phyloP scores from a whole-genome alignment of 2,113 vertebrate species.

The Campylomormyrus numenius region DNA sequence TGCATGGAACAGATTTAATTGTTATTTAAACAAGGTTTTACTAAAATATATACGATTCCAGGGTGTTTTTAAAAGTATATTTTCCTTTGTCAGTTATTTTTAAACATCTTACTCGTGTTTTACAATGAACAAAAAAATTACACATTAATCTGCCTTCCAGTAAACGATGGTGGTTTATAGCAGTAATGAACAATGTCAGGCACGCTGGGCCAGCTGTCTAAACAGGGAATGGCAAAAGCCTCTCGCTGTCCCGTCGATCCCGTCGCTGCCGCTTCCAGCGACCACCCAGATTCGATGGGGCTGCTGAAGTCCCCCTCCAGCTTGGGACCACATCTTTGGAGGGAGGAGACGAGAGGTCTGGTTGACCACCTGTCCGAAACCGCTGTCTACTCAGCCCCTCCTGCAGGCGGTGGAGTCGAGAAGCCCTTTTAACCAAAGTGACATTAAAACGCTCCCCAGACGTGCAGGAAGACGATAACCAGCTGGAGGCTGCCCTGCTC shows the following conservation, averaged over 20 bases:
- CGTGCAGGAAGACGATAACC: not conserved
- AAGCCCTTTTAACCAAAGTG: slow-evolving; percentile 13
- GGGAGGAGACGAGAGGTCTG: slow-evolving; percentile 2
- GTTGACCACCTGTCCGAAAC: not conserved
- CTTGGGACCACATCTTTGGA: slow-evolving; percentile 11
- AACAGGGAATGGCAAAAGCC: not conserved
- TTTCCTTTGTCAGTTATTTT: not conserved
- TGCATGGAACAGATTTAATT: not conserved
- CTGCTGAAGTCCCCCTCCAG: not conserved
- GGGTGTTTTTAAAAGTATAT: not conserved
- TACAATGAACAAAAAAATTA: not conserved
- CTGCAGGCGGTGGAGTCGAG: not conserved
- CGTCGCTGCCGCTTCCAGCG: not conserved
- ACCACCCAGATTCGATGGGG: slow-evolving; percentile 9
- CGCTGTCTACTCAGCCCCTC: slow-evolving; percentile 14
- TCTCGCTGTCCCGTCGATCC: not conserved
- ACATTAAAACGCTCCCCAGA: slow-evolving; percentile 23
- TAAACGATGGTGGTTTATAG: not conserved
- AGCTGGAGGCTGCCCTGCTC: not conserved
- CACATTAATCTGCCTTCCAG: not conserved
- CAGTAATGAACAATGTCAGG: not conserved
- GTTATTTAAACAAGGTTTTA: not conserved
- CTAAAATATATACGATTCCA: not conserved
- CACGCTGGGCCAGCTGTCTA: not conserved
- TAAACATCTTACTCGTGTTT: not conserved